These are phyloP conservation scores for Galeopterus variegatus DNA, from an alignment of 2,113 vertebrate genomes.

Conservation along the genomic window DNA sequence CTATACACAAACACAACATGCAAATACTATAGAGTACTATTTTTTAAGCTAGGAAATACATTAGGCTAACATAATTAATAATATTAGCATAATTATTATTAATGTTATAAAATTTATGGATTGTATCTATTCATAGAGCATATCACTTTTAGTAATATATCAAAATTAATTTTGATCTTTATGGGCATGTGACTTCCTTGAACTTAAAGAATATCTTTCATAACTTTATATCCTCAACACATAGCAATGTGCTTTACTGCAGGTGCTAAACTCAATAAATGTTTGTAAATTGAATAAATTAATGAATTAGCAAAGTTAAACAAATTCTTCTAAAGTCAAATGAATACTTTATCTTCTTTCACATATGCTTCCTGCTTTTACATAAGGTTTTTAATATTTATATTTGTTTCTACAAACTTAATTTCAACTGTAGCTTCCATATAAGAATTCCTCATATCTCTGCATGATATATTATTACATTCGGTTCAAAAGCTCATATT, in stretches of 20 bases:
- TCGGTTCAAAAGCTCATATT: slow-evolving; percentile 66
- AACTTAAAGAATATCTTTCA: not conserved
- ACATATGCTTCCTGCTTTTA: not conserved
- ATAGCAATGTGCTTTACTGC: not conserved
- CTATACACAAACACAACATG: not conserved
- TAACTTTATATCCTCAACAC: not conserved
- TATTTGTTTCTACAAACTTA: slow-evolving; percentile 66
- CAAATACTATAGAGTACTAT: not conserved
- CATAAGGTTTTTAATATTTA: slow-evolving; percentile 58
- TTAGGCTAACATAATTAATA: not conserved
- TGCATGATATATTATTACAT: slow-evolving; percentile 65
- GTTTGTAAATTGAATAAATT: slow-evolving; percentile 19
- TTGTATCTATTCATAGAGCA: not conserved
- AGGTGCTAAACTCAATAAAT: slow-evolving; percentile 26
- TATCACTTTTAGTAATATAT: not conserved
- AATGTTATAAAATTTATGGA: not conserved
- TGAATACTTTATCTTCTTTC: slow-evolving; percentile 40
- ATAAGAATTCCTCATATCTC: slow-evolving; percentile 39
- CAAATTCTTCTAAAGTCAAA: slow-evolving; percentile 3
- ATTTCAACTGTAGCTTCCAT: slow-evolving; percentile 36
- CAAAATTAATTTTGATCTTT: slow-evolving; percentile 25
- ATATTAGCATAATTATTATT: not conserved
- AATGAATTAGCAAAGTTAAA: slow-evolving; percentile 36
- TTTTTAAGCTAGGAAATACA: slow-evolving; percentile 6
- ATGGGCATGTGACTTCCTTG: not conserved